phyloP scores from a whole-genome alignment of 2,797 vertebrate species.

The Glyptemys insculpta region DNA sequence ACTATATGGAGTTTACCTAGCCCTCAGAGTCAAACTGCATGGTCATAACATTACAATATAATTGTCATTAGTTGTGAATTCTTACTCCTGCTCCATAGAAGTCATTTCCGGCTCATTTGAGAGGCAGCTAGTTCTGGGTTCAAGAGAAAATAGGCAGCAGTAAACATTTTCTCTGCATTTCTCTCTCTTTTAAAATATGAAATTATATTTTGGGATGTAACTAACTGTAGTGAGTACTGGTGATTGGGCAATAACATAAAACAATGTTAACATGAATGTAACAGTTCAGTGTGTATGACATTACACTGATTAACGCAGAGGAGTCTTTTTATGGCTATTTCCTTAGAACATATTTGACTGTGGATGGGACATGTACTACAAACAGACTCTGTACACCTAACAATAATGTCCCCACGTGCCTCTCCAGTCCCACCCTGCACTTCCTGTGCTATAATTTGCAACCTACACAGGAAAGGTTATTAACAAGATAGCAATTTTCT shows the following conservation, averaged over 20 bases:
- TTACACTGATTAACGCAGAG: not conserved
- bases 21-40: constrained; percentile 32
- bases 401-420: not conserved
- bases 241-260: not conserved
- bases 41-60: constrained; percentile 38
- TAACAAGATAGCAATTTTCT: constrained; percentile 26
- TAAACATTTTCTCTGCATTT: constrained; percentile 63
- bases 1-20: constrained; percentile 72
- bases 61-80: constrained; percentile 57
- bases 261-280: not conserved
- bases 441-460: constrained; percentile 1
- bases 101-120: constrained; percentile 92
- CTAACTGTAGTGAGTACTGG: constrained; percentile 11
- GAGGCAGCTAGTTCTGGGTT: constrained; percentile 92
- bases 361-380: constrained; percentile 23
- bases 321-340: not conserved
- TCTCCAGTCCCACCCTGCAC: constrained; percentile 53
- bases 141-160: constrained; percentile 71
- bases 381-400: constrained; percentile 30
- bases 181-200: not conserved
- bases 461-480: not conserved
- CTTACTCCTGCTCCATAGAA: constrained; percentile 91
- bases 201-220: constrained; percentile 2
- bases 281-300: not conserved
- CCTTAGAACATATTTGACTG: not conserved